A percentile compares a stretch with the other conserved stretches of the same genome.
Evolutionary conservation across 2,888 invertebrate species (phyloP).

Genomic region (Amphipyra berbera): DNA sequence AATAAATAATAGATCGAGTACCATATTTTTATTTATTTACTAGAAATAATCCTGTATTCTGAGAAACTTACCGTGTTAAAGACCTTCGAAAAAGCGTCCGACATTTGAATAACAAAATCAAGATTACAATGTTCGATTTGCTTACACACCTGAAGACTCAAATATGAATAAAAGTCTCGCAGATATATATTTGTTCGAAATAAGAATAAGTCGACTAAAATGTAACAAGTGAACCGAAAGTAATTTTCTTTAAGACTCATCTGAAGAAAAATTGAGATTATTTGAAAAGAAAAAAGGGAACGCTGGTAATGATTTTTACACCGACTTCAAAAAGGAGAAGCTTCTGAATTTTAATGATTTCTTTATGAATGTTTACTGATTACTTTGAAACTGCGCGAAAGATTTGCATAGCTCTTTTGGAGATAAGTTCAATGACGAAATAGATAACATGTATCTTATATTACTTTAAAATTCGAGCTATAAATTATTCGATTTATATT

Average conservation of each 20-base stretch:
- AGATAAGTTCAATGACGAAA: conserved; percentile 27
- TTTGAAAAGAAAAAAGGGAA: conserved; percentile 74
- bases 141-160: conserved; percentile 49
- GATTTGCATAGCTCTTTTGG: conserved; percentile 33
- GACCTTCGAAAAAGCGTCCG: conserved; percentile 4
- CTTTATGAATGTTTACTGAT: conserved; percentile 55
- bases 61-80: background rate
- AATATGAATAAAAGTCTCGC: conserved; percentile 44
- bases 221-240: conserved; percentile 70
- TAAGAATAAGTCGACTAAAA: conserved; percentile 66
- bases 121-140: conserved; percentile 38
- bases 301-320: conserved; percentile 74
- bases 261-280: conserved; percentile 71
- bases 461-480: background rate
- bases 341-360: conserved; percentile 37
- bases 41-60: background rate
- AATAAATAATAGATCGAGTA: conserved; percentile 84
- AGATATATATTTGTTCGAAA: conserved; percentile 59
- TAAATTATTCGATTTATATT: no score
- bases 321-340: conserved; percentile 43
- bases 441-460: background rate
- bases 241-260: conserved; percentile 73
- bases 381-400: conserved; percentile 39
- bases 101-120: conserved; percentile 38
- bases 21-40: conserved; percentile 56